These are phyloP conservation scores for Trichosurus vulpecula DNA, from an alignment of 2,797 vertebrate species.

Conservation along the genomic window DNA sequence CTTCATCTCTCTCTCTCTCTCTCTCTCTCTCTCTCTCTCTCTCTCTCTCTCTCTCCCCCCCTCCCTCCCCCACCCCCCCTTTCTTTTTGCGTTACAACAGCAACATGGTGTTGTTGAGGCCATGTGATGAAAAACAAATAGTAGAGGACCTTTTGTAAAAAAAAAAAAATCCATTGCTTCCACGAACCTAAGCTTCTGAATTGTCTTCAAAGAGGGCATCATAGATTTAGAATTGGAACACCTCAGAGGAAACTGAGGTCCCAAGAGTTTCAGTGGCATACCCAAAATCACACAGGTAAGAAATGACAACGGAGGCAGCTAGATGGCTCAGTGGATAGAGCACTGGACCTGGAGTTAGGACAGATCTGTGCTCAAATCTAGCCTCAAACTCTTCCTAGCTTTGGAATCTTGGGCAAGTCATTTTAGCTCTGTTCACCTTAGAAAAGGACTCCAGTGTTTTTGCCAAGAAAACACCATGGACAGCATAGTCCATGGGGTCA, in stretches of 20 bases:
- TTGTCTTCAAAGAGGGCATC: neutral
- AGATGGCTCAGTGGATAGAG: neutral
- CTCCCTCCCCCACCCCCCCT: too few relatives aligned
- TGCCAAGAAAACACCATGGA: neutral
- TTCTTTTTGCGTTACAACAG: neutral
- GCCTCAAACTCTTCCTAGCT: neutral
- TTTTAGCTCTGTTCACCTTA: too few relatives aligned
- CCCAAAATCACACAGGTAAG: neutral
- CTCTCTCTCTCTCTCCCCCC: too few relatives aligned
- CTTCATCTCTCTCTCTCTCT: neutral
- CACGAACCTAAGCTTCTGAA: neutral
- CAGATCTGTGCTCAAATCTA: neutral
- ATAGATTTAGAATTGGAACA: neutral
- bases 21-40: too few relatives aligned
- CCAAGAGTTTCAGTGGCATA: neutral
- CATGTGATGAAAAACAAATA: neutral
- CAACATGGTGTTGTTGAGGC: neutral
- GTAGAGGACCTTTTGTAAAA: neutral
- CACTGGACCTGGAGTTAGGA: neutral
- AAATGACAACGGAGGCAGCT: neutral
- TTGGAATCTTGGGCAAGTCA: neutral
- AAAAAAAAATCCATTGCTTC: neutral
- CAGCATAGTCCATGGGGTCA: neutral
- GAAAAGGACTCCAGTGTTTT: neutral
- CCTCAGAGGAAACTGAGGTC: neutral